Base-by-base conservation (phyloP, 2,888 invertebrate species). In the Drosophila subquinaria region DNA sequence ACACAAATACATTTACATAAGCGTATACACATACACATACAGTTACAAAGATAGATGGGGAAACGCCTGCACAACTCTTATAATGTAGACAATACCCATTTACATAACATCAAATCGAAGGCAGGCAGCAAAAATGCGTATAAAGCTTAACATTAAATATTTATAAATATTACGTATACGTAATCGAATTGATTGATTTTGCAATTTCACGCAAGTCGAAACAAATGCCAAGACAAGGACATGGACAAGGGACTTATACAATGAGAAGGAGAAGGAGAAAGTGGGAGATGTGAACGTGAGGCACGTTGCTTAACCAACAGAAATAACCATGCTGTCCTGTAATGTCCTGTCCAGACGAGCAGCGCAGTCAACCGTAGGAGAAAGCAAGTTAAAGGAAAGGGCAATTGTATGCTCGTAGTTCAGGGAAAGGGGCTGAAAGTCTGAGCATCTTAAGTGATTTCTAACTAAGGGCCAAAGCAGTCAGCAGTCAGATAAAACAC, bases 181-280 rank as follows among this genome's bases (percentile, higher is more conserved):
- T 88, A 90, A 91, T 86, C 81, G 82, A 89, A 90, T 89, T 90
- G 91, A 90, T 91, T 90, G 91, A 90, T 90, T 87, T 76, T 79
- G 82, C 87, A 80, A 87, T 87, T 88, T 82, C 80, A 84, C 80
- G 84, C 88, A 81, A 78, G 66, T 61, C 65, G 72, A 79, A 87
- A 89, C 78, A 77, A 88, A 69, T 69, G 70, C 79, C 61, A 56
- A 55, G 48, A 69, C 59, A 57, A 36, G 42, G n/a, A 23, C 38
- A 51, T 60, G 50, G 40, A 70, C 38, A 51, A 67, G 50, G 40
- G 67, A 63, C n/a, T 47, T 36, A 52, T 36, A 73, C 62, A 62
- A 65, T 50, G 38, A 23, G 42, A 27, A 23, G 27, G 30, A 13
- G 55, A 3, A n/a, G 5, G 27, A 27, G 27, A 13, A 17, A 40